Base-by-base conservation (phyloP, 2,888 invertebrate species). In the Leptinotarsa haldemani region DNA sequence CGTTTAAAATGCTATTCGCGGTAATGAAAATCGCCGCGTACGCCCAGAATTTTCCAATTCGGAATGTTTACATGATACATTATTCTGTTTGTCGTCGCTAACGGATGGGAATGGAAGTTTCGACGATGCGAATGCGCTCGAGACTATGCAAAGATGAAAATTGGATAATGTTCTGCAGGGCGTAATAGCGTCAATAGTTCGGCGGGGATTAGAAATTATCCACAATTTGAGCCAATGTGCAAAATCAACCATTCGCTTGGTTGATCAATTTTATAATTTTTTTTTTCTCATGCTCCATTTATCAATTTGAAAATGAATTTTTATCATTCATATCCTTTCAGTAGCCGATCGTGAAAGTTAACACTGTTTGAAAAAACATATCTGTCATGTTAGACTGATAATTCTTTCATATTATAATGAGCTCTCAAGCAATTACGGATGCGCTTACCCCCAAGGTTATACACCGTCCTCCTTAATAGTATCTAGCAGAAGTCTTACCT, bases 1-100 rank as follows among this genome's bases (percentile, higher is more conserved):
- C 61, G 61, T 61, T 61, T n/a, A 61, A 61, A 61, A 61, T 30
- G 30, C 61, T 15, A 61, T 61, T 40, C n/a, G 30, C 61, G 7
- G 40, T 61, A 61, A 61, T 40, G 61, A 30, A 16, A 61, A 61
- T 40, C 16, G 7, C 61, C 7, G 30, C 15, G 25, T 16, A 30
- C 16, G 61, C n/a, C 25, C 30, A 25, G 61, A 20, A 13, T 56
- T 61, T 61, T 61, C 61, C 61, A 30, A 61, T 61, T 61, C 40
- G 40, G 25, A 61, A 61, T 61, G 61, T 61, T 61, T 61, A 30
- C 61, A 61, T 61, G 61, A 61, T 61, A 61, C 61, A 61, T 61
- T 61, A 61, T 61, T 61, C 61, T 61, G 61, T 61, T 61, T 61
- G 61, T 61, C 61, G n/a, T 61, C 40, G 30, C 30, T 30, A 40